A percentile compares a stretch with the other conserved stretches of the same genome.
Evolutionary conservation across 2,797 vertebrate species (phyloP).

Genomic region (Darevskia mixta): DNA sequence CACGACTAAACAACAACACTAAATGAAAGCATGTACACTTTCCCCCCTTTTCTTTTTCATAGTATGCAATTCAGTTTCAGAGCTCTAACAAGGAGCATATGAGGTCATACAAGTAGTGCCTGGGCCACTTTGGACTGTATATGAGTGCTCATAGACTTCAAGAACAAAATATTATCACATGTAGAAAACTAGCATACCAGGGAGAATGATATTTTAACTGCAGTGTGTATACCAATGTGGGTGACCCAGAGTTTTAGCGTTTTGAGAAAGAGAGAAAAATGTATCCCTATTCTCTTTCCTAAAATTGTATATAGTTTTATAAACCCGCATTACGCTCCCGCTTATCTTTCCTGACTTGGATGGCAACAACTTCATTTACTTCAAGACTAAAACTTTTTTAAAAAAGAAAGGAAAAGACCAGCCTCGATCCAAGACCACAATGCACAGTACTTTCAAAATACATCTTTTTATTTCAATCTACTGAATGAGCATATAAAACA

Average conservation of each 20-base stretch:
- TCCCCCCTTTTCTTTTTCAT: not conserved
- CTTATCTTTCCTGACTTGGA: not conserved
- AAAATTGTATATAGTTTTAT: not conserved
- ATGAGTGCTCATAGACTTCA: not conserved
- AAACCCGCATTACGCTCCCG: not conserved
- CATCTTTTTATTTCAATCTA: not conserved
- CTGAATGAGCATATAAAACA: constrained; percentile 30
- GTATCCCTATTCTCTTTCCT: not conserved
- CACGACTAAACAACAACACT: too few species aligned
- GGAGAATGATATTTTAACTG: too few species aligned
- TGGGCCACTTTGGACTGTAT: not conserved
- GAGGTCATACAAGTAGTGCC: not conserved
- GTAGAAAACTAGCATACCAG: not conserved
- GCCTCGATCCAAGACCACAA: not conserved
- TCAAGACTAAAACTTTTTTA: not conserved
- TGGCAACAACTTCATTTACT: not conserved
- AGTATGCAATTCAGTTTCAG: not conserved
- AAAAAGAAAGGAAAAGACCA: not conserved
- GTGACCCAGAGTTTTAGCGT: not conserved
- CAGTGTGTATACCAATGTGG: too few species aligned
- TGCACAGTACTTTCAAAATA: not conserved
- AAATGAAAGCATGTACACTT: not conserved
- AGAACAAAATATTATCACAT: not conserved
- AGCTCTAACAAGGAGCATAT: not conserved
- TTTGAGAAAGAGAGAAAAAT: not conserved